These are phyloP conservation scores for Pogoniulus pusillus DNA, from an alignment of 2,797 vertebrate genomes.

Conservation along the genomic window DNA sequence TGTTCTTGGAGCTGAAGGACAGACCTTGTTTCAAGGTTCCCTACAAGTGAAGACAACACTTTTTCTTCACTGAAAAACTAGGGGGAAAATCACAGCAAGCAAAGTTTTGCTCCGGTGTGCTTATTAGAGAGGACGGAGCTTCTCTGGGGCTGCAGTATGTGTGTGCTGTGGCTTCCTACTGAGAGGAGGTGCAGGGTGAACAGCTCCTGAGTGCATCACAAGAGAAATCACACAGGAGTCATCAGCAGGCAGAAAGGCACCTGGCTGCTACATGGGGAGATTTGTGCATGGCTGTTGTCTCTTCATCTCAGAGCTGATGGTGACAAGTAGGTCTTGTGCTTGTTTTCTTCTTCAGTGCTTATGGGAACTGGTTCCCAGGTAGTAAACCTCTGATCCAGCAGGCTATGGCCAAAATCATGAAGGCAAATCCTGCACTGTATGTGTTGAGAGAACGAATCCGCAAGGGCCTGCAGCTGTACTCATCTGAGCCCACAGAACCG, in stretches of 20 bases:
- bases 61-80: neutral
- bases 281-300: neutral
- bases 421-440: constrained; percentile 96
- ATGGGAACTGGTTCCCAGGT: constrained; percentile 99
- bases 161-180: neutral
- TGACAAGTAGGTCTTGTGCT: neutral
- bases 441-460: constrained; percentile 97
- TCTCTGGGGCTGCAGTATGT: neutral
- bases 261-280: neutral
- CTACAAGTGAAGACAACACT: neutral
- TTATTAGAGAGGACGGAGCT: neutral
- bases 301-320: neutral
- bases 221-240: neutral
- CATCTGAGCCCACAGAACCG: constrained; percentile 97
- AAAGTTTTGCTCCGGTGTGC: neutral
- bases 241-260: neutral
- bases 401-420: constrained; percentile 99
- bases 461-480: constrained; percentile 97
- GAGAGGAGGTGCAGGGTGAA: neutral
- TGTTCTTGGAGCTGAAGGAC: neutral
- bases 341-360: constrained; percentile 81
- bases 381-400: constrained; percentile 99
- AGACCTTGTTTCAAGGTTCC: neutral
- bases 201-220: neutral
- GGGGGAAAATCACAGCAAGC: neutral